A percentile compares a stretch with the other conserved stretches of the same genome.
Evolutionary conservation across 2,888 invertebrate species (phyloP).

Genomic region (Hedychridium roseum): DNA sequence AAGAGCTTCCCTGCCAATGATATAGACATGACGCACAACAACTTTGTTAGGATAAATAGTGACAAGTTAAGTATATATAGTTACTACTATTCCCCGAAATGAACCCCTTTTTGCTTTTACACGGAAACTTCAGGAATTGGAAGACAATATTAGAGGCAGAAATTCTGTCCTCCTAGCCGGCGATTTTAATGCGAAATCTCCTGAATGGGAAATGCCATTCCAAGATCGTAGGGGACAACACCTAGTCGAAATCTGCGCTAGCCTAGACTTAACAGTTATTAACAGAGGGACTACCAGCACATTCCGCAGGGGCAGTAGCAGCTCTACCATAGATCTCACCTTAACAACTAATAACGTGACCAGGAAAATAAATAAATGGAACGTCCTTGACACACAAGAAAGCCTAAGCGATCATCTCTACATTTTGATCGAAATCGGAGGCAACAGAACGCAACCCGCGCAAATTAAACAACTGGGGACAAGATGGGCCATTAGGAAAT

Average conservation of each 20-base stretch:
- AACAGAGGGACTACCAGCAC: slow-evolving; percentile 27
- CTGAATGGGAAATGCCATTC: slow-evolving; percentile 29
- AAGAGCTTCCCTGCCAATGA: too few species aligned
- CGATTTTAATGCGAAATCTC: slow-evolving; percentile 31
- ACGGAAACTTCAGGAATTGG: too few species aligned
- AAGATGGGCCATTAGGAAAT: slow-evolving; percentile 3
- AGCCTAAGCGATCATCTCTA: slow-evolving; percentile 17
- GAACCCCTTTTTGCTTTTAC: too few species aligned
- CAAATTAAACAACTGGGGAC: background rate
- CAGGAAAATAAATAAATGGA: slow-evolving; percentile 16
- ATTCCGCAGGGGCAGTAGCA: slow-evolving; percentile 19
- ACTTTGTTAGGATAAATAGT: too few species aligned
- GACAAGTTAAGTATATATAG: too few species aligned
- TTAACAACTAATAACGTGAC: slow-evolving; percentile 30
- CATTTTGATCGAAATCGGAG: slow-evolving; percentile 1
- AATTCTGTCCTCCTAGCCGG: slow-evolving; percentile 27
- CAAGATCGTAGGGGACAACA: slow-evolving; percentile 25
- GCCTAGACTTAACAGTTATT: slow-evolving; percentile 24
- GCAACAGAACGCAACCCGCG: background rate
- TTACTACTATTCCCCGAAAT: too few species aligned
- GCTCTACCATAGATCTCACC: slow-evolving; percentile 35
- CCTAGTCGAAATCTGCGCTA: slow-evolving; percentile 16
- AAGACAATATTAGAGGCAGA: too few species aligned
- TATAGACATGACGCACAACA: too few species aligned
- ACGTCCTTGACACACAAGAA: slow-evolving; percentile 14